Percentiles rank a stretch among this genome's conserved stretches.
phyloP scores from a whole-genome alignment of 2,113 vertebrate species.

The Tachycineta bicolor region DNA sequence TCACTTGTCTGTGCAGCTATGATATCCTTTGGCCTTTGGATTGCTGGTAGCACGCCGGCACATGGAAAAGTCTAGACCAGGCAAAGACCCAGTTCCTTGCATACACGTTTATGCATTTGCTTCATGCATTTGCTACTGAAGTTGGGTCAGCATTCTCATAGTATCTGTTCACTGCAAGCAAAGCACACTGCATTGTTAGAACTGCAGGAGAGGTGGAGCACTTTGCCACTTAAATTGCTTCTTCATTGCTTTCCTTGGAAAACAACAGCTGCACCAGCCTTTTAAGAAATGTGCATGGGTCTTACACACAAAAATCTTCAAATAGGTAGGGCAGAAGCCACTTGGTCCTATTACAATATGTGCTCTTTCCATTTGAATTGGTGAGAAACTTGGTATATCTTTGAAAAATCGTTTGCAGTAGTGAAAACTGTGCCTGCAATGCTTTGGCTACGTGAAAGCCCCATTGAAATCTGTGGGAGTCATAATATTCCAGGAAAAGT shows the following conservation, averaged over 20 bases:
- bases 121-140: neutral
- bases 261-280: neutral
- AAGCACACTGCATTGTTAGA: neutral
- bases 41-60: neutral
- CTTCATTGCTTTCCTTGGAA: neutral
- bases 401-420: neutral
- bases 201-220: neutral
- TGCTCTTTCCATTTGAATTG: neutral
- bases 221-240: neutral
- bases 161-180: neutral
- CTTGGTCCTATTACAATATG: neutral
- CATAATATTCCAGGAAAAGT: neutral
- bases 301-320: neutral
- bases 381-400: neutral
- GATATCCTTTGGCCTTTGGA: neutral
- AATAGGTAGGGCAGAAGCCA: neutral
- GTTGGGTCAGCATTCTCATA: neutral
- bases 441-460: neutral
- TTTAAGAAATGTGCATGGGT: neutral
- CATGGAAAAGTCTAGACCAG: neutral
- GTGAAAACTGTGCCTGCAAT: neutral
- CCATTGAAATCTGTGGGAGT: neutral
- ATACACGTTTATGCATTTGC: neutral
- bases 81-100: neutral
- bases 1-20: neutral